A percentile compares a stretch with the other conserved stretches of the same genome.
These are phyloP conservation scores for Hemichromis elongatus DNA, from an alignment of 2,113 vertebrate species.

Conservation along the genomic window DNA sequence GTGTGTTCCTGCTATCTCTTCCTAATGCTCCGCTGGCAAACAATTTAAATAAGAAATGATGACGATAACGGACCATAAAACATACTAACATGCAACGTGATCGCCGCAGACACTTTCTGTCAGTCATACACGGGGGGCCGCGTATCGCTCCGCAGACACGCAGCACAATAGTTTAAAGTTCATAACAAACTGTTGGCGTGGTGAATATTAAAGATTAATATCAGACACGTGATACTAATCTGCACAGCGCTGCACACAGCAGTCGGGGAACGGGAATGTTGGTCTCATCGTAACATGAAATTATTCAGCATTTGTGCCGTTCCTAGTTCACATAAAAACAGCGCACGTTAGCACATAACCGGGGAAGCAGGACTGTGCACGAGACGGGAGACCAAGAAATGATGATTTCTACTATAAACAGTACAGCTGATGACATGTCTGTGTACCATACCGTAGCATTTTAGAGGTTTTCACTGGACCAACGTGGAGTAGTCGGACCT, in stretches of 20 bases:
- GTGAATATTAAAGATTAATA: neutral
- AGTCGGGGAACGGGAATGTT: neutral
- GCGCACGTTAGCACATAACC: neutral
- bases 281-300: neutral
- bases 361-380: rapidly evolving
- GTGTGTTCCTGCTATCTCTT: neutral
- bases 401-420: neutral
- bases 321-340: rapidly evolving
- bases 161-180: neutral
- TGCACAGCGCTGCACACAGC: neutral
- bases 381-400: neutral
- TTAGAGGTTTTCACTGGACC: too few relatives aligned
- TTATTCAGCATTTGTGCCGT: neutral
- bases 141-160: neutral
- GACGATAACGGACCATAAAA: neutral
- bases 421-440: too few relatives aligned
- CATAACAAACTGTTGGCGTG: neutral
- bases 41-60: neutral
- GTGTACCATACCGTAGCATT: too few relatives aligned
- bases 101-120: neutral
- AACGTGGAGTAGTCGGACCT: rapidly evolving
- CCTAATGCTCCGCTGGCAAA: neutral
- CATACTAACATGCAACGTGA: neutral
- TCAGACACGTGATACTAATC: neutral
- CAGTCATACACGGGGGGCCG: neutral